Percentiles rank a stretch among this genome's conserved stretches.
Evolutionary conservation across 2,888 invertebrate species (phyloP).

Genomic region (Melitaea athalia): DNA sequence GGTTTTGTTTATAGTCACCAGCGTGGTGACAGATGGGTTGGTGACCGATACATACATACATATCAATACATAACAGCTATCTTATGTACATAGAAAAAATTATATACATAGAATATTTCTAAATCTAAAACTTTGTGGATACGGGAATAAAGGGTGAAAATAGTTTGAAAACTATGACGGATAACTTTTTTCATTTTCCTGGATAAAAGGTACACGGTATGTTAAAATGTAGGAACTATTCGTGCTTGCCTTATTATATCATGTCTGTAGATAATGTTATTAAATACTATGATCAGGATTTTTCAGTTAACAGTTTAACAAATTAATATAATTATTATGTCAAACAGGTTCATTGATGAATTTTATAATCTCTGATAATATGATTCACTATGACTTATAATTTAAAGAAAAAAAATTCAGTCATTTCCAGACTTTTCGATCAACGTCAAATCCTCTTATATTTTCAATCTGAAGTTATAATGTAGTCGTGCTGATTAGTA

Average conservation of each 20-base stretch:
- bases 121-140: neutral
- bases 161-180: neutral
- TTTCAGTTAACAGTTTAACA: too few relatives aligned
- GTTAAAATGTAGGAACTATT: neutral
- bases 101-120: neutral
- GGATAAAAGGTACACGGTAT: neutral
- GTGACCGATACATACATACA: too few relatives aligned
- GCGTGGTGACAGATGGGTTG: too few relatives aligned
- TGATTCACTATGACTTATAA: too few relatives aligned
- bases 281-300: neutral
- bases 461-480: constrained; percentile 31
- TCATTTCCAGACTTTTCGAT: neutral
- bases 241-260: neutral
- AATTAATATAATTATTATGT: too few relatives aligned
- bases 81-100: too few relatives aligned
- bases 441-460: constrained; percentile 23
- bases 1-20: too few relatives aligned
- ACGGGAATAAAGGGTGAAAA: neutral
- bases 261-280: neutral
- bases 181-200: neutral
- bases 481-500: constrained; percentile 32
- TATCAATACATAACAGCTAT: too few relatives aligned
- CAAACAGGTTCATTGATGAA: too few relatives aligned
- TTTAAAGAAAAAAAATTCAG: too few relatives aligned
- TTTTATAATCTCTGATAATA: too few relatives aligned